A percentile compares a stretch with the other conserved stretches of the same genome.
Conservation (phyloP, 2,888 invertebrate genomes). For the Linyphia triangularis region DNA sequence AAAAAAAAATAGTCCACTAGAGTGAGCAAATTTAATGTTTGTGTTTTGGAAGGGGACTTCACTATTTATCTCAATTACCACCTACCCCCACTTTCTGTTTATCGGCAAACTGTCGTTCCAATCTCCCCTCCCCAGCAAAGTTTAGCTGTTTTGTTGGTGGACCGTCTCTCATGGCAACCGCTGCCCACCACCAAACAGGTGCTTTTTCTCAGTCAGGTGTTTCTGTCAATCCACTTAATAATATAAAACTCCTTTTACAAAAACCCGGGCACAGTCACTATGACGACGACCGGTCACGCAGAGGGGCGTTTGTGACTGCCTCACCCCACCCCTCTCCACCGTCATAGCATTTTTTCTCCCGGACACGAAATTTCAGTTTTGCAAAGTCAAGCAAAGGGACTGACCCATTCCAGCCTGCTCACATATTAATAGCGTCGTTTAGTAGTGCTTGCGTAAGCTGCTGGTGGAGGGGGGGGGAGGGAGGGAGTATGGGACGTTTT, state of each 20-base stretch:
- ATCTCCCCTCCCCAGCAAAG: not conserved
- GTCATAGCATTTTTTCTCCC: constrained; percentile 9
- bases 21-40: not conserved
- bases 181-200: constrained; percentile 72
- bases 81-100: constrained; percentile 50
- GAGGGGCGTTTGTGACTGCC: not conserved
- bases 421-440: constrained; percentile 75
- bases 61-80: constrained; percentile 67
- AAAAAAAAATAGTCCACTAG: not conserved
- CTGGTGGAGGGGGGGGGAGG: not conserved
- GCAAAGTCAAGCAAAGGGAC: constrained; percentile 68
- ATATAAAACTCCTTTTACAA: constrained; percentile 66
- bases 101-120: constrained; percentile 62
- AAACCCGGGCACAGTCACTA: constrained; percentile 16
- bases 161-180: constrained; percentile 56
- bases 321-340: constrained; percentile 10
- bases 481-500: constrained; percentile 53
- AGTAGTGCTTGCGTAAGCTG: constrained; percentile 73
- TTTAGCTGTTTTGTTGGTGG: constrained; percentile 63
- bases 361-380: constrained; percentile 66
- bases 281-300: constrained; percentile 35
- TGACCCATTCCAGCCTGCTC: constrained; percentile 50
- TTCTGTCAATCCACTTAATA: constrained; percentile 73
- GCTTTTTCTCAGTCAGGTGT: constrained; percentile 75
- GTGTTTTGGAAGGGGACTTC: constrained; percentile 6